These are phyloP conservation scores for Oxygymnocypris stewartii DNA, from an alignment of 2,113 vertebrate species.

Conservation along the genomic window DNA sequence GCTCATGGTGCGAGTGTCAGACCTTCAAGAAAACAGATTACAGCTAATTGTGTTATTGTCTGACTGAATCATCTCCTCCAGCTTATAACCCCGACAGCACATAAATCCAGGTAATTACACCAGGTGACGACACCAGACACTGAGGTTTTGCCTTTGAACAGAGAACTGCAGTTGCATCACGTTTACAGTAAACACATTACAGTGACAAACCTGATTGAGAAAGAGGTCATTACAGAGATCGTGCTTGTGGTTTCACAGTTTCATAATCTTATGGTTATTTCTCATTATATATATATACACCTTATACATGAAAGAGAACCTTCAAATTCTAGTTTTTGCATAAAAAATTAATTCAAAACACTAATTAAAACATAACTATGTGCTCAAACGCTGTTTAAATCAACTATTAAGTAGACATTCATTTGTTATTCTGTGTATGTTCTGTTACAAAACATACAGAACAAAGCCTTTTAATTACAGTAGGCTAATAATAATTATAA, in stretches of 20 bases:
- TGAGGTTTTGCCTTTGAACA: not conserved
- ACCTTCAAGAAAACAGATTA: slow-evolving; percentile 10
- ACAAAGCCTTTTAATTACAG: too few relatives aligned
- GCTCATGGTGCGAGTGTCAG: not conserved
- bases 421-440: too few relatives aligned
- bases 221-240: not conserved
- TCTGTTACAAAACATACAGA: too few relatives aligned
- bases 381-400: too few relatives aligned
- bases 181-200: not conserved
- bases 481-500: not conserved
- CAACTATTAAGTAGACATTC: too few relatives aligned
- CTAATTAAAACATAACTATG: too few relatives aligned
- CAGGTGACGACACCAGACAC: not conserved
- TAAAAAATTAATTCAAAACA: too few relatives aligned
- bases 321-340: too few relatives aligned
- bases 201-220: not conserved
- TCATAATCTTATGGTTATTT: not conserved
- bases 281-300: too few relatives aligned
- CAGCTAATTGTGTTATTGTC: not conserved
- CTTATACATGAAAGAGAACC: too few relatives aligned
- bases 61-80: not conserved
- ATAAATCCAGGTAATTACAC: not conserved
- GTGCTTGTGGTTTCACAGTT: not conserved
- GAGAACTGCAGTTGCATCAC: not conserved
- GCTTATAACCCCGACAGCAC: not conserved